Percentiles rank a stretch among this genome's conserved stretches.
Conservation (phyloP, 1,140 invertebrate genomes). For the Oryzaephilus surinamensis region DNA sequence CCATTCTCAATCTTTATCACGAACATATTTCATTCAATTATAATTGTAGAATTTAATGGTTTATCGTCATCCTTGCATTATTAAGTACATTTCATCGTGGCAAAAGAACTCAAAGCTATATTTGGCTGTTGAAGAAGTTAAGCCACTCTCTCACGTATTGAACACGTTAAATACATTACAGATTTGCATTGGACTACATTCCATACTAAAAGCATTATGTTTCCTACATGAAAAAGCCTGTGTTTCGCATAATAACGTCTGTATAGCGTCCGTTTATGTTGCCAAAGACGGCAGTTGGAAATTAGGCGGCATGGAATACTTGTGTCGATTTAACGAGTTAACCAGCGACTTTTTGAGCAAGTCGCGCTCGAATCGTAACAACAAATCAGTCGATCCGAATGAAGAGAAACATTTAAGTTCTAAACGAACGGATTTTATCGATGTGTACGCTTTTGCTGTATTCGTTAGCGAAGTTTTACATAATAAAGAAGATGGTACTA, state of each 20-base stretch:
- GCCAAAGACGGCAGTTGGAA: conserved; percentile 72
- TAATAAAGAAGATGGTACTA: conserved; percentile 45
- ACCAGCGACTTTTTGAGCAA: conserved; percentile 55
- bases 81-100: conserved; percentile 71
- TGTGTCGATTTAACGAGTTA: conserved; percentile 58
- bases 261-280: conserved; percentile 68
- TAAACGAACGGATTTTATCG: conserved; percentile 46
- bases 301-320: conserved; percentile 68
- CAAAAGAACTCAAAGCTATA: conserved; percentile 58
- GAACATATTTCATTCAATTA: conserved; percentile 1
- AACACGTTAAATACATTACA: conserved; percentile 55
- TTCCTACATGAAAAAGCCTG: conserved; percentile 67
- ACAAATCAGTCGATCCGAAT: conserved; percentile 57
- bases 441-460: conserved; percentile 72
- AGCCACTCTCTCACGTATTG: conserved; percentile 55
- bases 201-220: conserved; percentile 61
- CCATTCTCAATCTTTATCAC: background rate
- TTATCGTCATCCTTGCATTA: conserved; percentile 68
- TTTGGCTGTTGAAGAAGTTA: conserved; percentile 65
- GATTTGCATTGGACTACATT: conserved; percentile 67
- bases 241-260: conserved; percentile 74
- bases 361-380: conserved; percentile 50
- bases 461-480: conserved; percentile 63
- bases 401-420: conserved; percentile 46
- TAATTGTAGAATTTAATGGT: conserved; percentile 65